Percentiles rank a stretch among this genome's conserved stretches.
Evolutionary conservation across 2,797 vertebrate species (phyloP).

Genomic region (Acridotheres tristis): DNA sequence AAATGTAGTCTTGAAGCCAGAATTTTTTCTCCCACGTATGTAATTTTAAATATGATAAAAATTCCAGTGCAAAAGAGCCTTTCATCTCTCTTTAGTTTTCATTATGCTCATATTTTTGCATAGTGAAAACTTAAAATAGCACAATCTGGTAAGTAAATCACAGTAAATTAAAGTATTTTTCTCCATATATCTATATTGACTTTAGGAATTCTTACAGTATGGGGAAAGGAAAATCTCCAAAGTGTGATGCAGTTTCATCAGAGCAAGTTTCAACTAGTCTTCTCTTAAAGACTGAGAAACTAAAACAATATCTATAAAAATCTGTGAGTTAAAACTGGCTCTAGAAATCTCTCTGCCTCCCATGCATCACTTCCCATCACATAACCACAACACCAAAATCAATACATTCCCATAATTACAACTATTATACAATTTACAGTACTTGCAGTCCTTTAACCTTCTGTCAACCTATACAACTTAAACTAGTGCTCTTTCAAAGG

Average conservation of each 20-base stretch:
- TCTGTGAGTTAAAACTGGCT: conserved; percentile 35
- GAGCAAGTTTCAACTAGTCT: neutral
- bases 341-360: conserved; percentile 40
- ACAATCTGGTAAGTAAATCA: neutral
- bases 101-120: neutral
- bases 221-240: neutral
- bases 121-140: neutral
- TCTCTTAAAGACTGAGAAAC: conserved; percentile 23
- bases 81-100: neutral
- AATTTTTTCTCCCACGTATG: neutral
- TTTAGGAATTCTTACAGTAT: neutral
- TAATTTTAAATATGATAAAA: neutral
- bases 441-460: conserved; percentile 54
- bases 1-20: neutral
- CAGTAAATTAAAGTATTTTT: neutral
- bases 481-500: conserved; percentile 51
- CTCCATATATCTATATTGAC: neutral
- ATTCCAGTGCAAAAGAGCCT: neutral
- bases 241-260: neutral
- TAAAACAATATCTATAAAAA: neutral
- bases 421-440: conserved; percentile 62
- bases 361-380: neutral
- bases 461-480: conserved; percentile 52
- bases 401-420: conserved; percentile 63
- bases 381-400: conserved; percentile 34